Evolutionary conservation across 1,140 invertebrate genomes (phyloP).

Genomic region (Achatina immaculata): DNA sequence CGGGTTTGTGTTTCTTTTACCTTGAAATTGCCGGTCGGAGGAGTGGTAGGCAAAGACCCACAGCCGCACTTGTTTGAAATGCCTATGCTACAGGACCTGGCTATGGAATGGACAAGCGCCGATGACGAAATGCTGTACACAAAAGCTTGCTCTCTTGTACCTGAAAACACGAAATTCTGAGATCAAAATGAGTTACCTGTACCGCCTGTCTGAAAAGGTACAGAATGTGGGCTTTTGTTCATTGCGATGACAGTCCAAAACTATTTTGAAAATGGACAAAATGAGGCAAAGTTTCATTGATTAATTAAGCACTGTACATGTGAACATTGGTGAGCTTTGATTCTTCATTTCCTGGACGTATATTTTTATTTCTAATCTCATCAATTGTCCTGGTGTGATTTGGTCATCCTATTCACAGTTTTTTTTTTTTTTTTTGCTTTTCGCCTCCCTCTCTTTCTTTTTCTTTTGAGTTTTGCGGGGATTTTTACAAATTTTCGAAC

Average conservation of each 20-base stretch:
- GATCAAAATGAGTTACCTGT: too few relatives aligned
- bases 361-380: neutral
- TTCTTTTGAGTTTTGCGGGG: too few relatives aligned
- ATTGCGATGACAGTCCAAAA: neutral
- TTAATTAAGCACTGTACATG: too few relatives aligned
- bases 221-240: neutral
- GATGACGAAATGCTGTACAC: constrained; percentile 83
- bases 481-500: too few relatives aligned
- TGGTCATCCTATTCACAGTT: constrained; percentile 3
- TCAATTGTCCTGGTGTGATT: neutral
- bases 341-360: too few relatives aligned
- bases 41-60: constrained; percentile 69
- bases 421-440: constrained; percentile 6
- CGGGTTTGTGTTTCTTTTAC: neutral
- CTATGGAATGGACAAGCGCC: constrained; percentile 80
- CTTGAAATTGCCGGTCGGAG: constrained; percentile 72
- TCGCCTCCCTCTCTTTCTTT: constrained; percentile 18
- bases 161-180: constrained; percentile 69
- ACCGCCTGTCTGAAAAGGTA: neutral
- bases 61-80: constrained; percentile 79
- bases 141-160: constrained; percentile 85
- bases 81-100: constrained; percentile 81
- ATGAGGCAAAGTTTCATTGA: neutral
- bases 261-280: neutral
- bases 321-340: too few relatives aligned